These are phyloP conservation scores for Chunga burmeisteri DNA, from an alignment of 2,113 vertebrate genomes.

Conservation along the genomic window DNA sequence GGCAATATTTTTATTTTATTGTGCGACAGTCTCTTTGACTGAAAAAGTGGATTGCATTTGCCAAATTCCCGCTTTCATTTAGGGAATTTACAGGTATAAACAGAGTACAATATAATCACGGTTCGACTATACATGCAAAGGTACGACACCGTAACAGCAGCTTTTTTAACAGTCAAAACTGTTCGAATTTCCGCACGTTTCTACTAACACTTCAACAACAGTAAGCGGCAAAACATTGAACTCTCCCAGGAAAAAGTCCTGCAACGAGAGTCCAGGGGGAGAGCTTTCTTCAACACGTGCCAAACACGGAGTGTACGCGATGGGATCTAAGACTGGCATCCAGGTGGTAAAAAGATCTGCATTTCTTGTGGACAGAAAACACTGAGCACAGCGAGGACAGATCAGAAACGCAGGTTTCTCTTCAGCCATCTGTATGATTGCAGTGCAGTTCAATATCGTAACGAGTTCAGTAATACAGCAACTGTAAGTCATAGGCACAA, in stretches of 20 bases:
- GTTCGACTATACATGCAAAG: not conserved
- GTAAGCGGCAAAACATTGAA: conserved; percentile 56
- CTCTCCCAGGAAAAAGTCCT: conserved; percentile 43
- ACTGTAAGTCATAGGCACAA: conserved; percentile 13
- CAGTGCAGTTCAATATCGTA: not conserved
- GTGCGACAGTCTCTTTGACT: conserved; percentile 20
- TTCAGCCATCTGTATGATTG: conserved; percentile 20
- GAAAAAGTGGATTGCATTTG: conserved; percentile 39
- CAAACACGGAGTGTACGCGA: not conserved
- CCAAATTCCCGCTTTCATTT: conserved; percentile 24
- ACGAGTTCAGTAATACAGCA: not conserved
- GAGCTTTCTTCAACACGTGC: not conserved
- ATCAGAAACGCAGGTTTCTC: conserved; percentile 29
- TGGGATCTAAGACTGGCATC: not conserved
- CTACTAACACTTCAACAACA: not conserved
- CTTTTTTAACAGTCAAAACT: conserved; percentile 18
- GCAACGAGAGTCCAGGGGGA: not conserved
- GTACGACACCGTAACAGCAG: conserved; percentile 10
- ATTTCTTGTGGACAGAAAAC: not conserved
- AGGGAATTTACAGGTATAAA: not conserved
- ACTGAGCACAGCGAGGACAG: conserved; percentile 8
- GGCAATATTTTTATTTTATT: conserved; percentile 43
- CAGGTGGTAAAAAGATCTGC: not conserved
- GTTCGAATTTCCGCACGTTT: not conserved
- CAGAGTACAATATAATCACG: not conserved